phyloP scores from a whole-genome alignment of 1,140 invertebrate species.

The Venturia canescens region DNA sequence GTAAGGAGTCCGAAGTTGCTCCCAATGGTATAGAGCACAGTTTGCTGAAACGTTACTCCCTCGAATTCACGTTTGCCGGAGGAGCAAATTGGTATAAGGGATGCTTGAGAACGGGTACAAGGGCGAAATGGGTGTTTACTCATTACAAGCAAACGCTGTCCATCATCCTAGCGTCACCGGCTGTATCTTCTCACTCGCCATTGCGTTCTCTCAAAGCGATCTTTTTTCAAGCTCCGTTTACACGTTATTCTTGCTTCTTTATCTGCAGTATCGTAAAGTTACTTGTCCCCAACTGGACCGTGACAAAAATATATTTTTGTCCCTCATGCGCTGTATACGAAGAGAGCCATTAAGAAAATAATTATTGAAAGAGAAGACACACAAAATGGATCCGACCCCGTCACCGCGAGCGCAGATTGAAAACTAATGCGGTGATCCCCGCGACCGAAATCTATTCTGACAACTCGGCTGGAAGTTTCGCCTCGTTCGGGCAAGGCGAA shows the following conservation, averaged over 20 bases:
- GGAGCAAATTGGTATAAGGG: background rate
- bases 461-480: conserved; percentile 32
- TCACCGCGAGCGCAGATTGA: conserved; percentile 26
- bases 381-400: background rate
- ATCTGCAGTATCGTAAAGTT: background rate
- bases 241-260: background rate
- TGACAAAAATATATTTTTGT: background rate
- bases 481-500: background rate
- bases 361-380: background rate
- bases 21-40: background rate
- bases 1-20: conserved; percentile 3
- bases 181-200: background rate
- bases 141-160: conserved; percentile 64
- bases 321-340: background rate
- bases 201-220: background rate
- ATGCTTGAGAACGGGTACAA: background rate
- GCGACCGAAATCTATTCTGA: conserved; percentile 33
- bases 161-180: conserved; percentile 52
- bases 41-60: conserved; percentile 16
- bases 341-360: conserved; percentile 8
- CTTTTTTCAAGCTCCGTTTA: conserved; percentile 17
- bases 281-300: background rate
- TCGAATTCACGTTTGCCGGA: background rate
- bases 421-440: conserved; percentile 33
- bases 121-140: conserved; percentile 57